Base-by-base conservation (phyloP, 2,888 invertebrate genomes). In the Ormyrus thymus region DNA sequence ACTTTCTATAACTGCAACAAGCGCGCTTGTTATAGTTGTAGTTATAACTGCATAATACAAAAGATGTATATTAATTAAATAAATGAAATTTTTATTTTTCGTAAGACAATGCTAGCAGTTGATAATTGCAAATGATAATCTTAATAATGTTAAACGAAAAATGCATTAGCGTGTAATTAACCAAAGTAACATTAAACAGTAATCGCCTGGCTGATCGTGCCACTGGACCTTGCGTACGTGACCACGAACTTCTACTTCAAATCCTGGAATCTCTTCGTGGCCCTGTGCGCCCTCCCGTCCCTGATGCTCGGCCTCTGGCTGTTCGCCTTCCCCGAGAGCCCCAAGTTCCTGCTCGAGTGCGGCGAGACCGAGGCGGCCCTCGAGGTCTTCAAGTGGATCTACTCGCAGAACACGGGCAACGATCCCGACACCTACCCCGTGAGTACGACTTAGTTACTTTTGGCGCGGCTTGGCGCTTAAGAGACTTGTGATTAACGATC, bases 231-330 rank as follows among this genome's bases (percentile, higher is more conserved):
- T 66, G 93, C 94, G 83, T 92, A 93, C 82, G 91, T 92, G 73
- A 91, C 91, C 50, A 91, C 92, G 1, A 82, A 85, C 68, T 95
- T 95, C 90, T 92, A 93, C 29, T 95, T 94, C 89, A 93, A 94
- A 84, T 95, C 95, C 43, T 95, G 95, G 95, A 95, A 95, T 90
- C 92, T 95, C 88, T 95, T 95, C 89, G 95, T 95, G 53, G 93
- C 94, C 0, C 92, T 95, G 0, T 95, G 95, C 89, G 94, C 94
- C 5, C 83, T 95, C 5, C 95, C 95, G 0, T 95, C 95, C 82
- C 90, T 95, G 43, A 82, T 93, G 83, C 92, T 95, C 55, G 94
- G 92, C 3, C 87, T 94, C 81, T 95, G 95, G 95, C 90, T 95
- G 8, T 92, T 94, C 84, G 91, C 93, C 78, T 95, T 95, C 90